Conservation (phyloP, 2,888 invertebrate species). For the Eilema griseolum region DNA sequence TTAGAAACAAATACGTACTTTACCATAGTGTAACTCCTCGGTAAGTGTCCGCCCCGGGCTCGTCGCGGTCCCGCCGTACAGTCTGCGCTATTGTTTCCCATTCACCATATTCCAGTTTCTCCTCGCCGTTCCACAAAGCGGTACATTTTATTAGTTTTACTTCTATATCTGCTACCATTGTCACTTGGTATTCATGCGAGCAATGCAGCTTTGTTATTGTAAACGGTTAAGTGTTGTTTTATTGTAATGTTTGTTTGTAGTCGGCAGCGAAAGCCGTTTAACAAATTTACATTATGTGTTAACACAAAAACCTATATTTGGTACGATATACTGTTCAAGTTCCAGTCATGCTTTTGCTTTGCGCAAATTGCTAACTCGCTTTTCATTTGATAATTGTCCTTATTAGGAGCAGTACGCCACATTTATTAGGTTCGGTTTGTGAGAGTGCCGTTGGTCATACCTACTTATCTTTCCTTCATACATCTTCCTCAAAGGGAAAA, state of each 20-base stretch:
- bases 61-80: background rate
- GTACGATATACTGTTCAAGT: background rate
- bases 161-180: conserved; percentile 11
- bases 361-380: background rate
- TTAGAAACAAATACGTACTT: too few species aligned
- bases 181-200: conserved; percentile 3
- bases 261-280: background rate
- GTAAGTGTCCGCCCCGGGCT: background rate
- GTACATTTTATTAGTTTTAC: conserved; percentile 9
- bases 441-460: background rate
- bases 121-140: conserved; percentile 24
- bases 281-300: background rate
- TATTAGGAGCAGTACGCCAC: too few species aligned
- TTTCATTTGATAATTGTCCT: too few species aligned
- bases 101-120: conserved; percentile 25
- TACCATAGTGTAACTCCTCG: background rate
- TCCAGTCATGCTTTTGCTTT: background rate
- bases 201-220: conserved; percentile 2
- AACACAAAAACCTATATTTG: conserved; percentile 4
- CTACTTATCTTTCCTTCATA: too few species aligned
- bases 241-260: background rate
- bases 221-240: conserved; percentile 3
- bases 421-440: background rate
- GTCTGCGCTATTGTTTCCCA: conserved; percentile 24
- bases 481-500: too few species aligned